Base-by-base conservation (phyloP, 2,888 invertebrate species). In the Agrotis segetum region DNA sequence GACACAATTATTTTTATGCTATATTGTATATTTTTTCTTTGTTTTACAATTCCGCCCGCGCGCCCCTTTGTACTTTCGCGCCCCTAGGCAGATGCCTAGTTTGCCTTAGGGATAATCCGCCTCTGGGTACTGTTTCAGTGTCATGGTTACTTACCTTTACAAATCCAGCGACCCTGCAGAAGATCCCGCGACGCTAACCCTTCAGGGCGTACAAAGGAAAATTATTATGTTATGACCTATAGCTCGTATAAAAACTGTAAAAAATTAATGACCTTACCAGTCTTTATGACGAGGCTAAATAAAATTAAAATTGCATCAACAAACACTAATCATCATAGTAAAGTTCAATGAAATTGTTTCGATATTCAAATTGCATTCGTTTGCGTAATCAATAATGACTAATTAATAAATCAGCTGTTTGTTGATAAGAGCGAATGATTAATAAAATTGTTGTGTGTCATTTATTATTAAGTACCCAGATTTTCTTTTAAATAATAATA, bases 341-440 rank as follows among this genome's bases (percentile, higher is more conserved):
- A 77, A 80, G 69, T 77, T 80, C 77, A 81, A 58, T 69, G 77
- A 62, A 62, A 74, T 65, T 11, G 6, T 47, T 53, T 71, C 52
- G n/a, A 21, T 59, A 40, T 63, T 61, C 13, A 47, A 65, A 58
- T 74, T 72, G 58, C 50, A 52, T 60, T 60, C 5, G 14, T 16
- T 24, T 69, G 19, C 14, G 50, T 65, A 67, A 80, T 67, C 24
- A 19, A 40, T 78, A 19, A 40, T 78, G 80, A 79, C 63, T 63
- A 67, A 67, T 74, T 17, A 0, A 60, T 40, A 40, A 11, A 50
- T 80, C 81, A 73, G 65, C 61, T 80, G 77, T 67, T 71, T 65
- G 61, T 70, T 17, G 74, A 68, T 79, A 67, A 50, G 16, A 53
- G 44, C 11, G 9, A 52, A 47, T 53, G 24, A 55, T 17, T 65